Base-by-base conservation (phyloP, 2,113 vertebrate species). In the Smithornis capensis region DNA sequence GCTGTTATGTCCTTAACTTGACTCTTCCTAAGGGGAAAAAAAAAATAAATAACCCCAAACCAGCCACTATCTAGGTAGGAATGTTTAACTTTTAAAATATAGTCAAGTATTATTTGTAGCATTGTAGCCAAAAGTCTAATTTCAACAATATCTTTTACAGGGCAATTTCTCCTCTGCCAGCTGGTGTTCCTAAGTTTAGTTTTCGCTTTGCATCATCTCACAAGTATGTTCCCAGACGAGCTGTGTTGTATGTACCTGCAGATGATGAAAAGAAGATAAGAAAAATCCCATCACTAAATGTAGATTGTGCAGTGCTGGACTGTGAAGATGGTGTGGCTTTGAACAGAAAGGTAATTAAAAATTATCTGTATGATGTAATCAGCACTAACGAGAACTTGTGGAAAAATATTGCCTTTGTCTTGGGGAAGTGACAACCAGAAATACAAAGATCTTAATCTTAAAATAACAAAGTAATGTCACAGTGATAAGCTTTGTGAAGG, bases 321-420 rank as follows among this genome's bases (percentile, higher is more conserved):
- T 99, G 99, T 71, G 99, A 99, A 97, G 99, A 99, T 60, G 99
- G 99, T 0, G 99, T 99, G 82, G 99, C 99, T 93, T 97, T 98
- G 82, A 99, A 98, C 97, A 99, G 98, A 96, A 99, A 99, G 99
- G 99, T 99, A 98, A 97, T n/a, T 57, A 68, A 71, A 95, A 85
- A 53, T 85, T 89, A 71, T 92, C 91, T 91, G 44, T 83, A 63
- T 74, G 65, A 62, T 92, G 52, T 23, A 70, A 73, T 91, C 71
- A 76, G 53, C 7, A 3, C 56, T 75, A 33, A 83, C 76, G 44
- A 79, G 47, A 87, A 68, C 29, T 17, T 65, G 80, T 49, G 76
- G 79, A 17, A 81, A 87, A 92, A 78, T 60, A 47, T 49, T 81
- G 35, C 52, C 28, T 90, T 81, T 90, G 79, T 87, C 87, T 83